These are phyloP conservation scores for Apotomis capreana DNA, from an alignment of 2,888 invertebrate species.

Conservation along the genomic window DNA sequence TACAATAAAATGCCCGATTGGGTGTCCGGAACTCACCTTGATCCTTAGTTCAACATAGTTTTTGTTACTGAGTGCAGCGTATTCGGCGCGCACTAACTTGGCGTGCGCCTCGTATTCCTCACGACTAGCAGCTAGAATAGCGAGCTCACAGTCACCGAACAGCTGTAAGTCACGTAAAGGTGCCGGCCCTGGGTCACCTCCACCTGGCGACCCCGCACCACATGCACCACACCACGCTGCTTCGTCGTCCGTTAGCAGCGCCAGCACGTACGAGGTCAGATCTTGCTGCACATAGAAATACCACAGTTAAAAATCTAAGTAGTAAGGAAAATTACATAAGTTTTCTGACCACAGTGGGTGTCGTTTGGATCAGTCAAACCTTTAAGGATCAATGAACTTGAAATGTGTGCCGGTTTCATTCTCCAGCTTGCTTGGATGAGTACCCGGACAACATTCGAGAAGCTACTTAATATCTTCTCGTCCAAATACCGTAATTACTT, in stretches of 20 bases:
- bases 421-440: too few species aligned
- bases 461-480: too few species aligned
- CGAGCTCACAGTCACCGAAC: conserved; percentile 76
- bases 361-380: too few species aligned
- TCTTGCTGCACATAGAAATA: conserved; percentile 61
- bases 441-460: too few species aligned
- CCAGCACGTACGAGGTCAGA: conserved; percentile 70
- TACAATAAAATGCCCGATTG: too few species aligned
- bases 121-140: conserved; percentile 66
- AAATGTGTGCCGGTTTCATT: too few species aligned
- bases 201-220: conserved; percentile 48
- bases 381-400: too few species aligned
- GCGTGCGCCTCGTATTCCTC: conserved; percentile 74
- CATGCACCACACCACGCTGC: conserved; percentile 60
- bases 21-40: conserved; percentile 55
- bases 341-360: too few species aligned
- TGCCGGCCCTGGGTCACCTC: conserved; percentile 49
- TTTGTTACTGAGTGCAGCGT: conserved; percentile 60
- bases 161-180: conserved; percentile 66
- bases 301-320: too few species aligned
- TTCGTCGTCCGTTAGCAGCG: conserved; percentile 75
- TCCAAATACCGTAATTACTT: too few species aligned
- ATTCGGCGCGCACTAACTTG: conserved; percentile 70
- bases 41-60: conserved; percentile 69
- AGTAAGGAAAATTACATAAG: too few species aligned